Evolutionary conservation across 2,888 invertebrate genomes (phyloP).

Genomic region (Vesta saturnalis): DNA sequence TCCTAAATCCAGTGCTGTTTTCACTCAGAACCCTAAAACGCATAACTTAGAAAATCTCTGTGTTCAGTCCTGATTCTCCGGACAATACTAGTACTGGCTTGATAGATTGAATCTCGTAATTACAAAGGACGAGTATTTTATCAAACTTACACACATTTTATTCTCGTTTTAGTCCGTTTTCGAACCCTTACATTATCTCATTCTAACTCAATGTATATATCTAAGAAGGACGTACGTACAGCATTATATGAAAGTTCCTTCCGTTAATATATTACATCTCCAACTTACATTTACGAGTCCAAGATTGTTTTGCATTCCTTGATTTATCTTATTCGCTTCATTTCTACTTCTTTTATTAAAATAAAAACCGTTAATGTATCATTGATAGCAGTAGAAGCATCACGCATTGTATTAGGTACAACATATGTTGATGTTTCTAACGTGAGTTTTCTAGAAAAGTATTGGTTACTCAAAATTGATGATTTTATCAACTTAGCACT

Average conservation of each 20-base stretch:
- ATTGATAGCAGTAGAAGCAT: no score
- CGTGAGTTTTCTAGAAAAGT: no score
- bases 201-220: background rate
- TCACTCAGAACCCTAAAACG: slow-evolving; percentile 27
- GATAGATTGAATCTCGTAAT: slow-evolving; percentile 38
- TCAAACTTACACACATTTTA: slow-evolving; percentile 36
- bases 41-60: slow-evolving; percentile 35
- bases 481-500: no score
- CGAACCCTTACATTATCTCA: slow-evolving; percentile 9
- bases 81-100: slow-evolving; percentile 32
- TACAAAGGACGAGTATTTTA: slow-evolving; percentile 35
- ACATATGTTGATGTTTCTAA: no score
- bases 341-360: slow-evolving; percentile 29
- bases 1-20: slow-evolving; percentile 36
- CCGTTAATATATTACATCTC: slow-evolving; percentile 33
- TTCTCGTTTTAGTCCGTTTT: slow-evolving; percentile 24
- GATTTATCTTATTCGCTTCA: slow-evolving; percentile 30
- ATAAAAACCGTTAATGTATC: no score
- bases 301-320: slow-evolving; percentile 36
- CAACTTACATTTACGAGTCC: slow-evolving; percentile 24
- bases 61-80: slow-evolving; percentile 32
- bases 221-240: slow-evolving; percentile 14
- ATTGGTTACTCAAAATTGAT: no score
- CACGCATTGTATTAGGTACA: no score
- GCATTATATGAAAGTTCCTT: slow-evolving; percentile 24